Percentiles rank a stretch among this genome's conserved stretches.
phyloP scores from a whole-genome alignment of 1,140 invertebrate species.

The Drosophila subpulchrella region DNA sequence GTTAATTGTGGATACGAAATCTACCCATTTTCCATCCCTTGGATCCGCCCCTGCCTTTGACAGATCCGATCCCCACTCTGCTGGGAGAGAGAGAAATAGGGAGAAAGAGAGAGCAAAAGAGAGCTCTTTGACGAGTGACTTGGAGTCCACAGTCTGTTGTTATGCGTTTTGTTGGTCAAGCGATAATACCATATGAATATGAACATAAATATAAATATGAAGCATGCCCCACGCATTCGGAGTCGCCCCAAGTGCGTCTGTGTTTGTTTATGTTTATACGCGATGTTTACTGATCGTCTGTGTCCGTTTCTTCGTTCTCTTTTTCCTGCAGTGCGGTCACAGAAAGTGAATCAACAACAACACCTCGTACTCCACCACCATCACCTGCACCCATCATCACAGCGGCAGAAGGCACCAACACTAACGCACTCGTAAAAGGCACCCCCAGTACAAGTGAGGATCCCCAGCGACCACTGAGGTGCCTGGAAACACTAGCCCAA shows the following conservation, averaged over 20 bases:
- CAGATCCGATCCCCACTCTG: background rate
- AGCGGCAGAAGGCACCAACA: too few species aligned
- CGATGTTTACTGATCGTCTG: constrained; percentile 26
- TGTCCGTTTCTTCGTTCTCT: background rate
- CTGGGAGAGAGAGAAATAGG: background rate
- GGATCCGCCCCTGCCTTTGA: too few species aligned
- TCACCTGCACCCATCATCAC: constrained; percentile 1
- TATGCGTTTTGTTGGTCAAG: background rate
- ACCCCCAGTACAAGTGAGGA: constrained; percentile 31
- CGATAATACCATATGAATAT: constrained; percentile 4
- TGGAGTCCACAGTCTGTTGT: constrained; percentile 1
- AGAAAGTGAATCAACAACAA: constrained; percentile 3
- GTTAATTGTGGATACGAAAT: too few species aligned
- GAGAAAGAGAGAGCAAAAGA: background rate
- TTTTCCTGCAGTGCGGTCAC: constrained; percentile 14
- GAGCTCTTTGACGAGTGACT: background rate
- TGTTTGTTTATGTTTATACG: constrained; percentile 1
- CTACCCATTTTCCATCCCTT: too few species aligned
- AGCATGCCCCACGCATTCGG: constrained; percentile 24
- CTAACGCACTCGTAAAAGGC: background rate
- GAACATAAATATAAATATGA: constrained; percentile 9
- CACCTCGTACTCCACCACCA: background rate
- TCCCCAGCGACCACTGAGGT: constrained; percentile 86
- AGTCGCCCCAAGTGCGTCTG: constrained; percentile 21
- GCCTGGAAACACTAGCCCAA: constrained; percentile 88